Evolutionary conservation across 2,797 vertebrate species (phyloP).

Genomic region (Pseudochaenichthys georgianus): DNA sequence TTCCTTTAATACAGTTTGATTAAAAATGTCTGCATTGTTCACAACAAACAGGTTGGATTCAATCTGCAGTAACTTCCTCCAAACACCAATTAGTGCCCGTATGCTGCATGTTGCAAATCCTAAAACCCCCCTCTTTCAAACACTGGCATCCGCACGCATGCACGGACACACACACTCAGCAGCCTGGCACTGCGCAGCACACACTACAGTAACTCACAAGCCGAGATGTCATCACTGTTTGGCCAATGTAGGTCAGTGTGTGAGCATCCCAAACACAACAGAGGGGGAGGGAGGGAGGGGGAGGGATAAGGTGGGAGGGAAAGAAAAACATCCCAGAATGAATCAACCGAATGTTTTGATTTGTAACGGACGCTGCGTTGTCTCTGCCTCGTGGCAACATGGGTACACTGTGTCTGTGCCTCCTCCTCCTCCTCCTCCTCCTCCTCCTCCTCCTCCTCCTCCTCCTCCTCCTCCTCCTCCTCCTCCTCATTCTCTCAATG

Average conservation of each 20-base stretch:
- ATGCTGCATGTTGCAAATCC: not conserved
- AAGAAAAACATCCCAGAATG: constrained; percentile 46
- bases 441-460: too few relatives aligned
- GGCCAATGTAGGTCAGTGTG: constrained; percentile 68
- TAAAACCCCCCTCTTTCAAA: not conserved
- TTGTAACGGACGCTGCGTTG: constrained; percentile 56
- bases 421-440: too few relatives aligned
- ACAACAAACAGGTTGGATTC: not conserved
- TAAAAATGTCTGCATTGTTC: not conserved
- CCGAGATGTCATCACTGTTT: constrained; percentile 10
- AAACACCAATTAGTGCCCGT: not conserved
- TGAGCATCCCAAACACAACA: constrained; percentile 44
- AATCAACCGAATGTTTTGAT: constrained; percentile 73
- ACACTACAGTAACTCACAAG: constrained; percentile 7
- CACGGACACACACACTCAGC: constrained; percentile 5
- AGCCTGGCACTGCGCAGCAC: not conserved
- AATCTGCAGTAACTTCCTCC: not conserved
- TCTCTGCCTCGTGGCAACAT: constrained; percentile 54
- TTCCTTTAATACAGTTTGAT: not conserved
- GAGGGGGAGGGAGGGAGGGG: not conserved
- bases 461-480: not conserved
- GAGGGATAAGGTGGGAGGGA: not conserved
- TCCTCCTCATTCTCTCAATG: constrained; percentile 39
- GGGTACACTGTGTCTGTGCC: constrained; percentile 22
- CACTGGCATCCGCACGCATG: not conserved